Evolutionary conservation across 2,113 vertebrate genomes (phyloP).

Genomic region (Prinia subflava): DNA sequence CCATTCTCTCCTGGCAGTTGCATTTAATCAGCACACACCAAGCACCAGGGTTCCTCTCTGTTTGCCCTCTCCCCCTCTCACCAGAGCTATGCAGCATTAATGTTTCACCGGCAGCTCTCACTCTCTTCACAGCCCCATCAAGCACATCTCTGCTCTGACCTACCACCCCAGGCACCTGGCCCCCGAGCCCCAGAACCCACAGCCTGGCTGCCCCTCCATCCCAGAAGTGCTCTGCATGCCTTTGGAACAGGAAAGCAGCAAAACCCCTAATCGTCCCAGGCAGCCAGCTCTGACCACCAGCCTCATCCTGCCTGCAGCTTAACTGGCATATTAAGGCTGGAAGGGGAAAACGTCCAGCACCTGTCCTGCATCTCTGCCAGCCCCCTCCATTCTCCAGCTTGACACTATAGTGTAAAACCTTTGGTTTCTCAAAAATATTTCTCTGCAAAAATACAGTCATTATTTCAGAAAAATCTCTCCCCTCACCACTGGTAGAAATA

Average conservation of each 20-base stretch:
- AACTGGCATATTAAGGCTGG: neutral
- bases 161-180: neutral
- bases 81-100: neutral
- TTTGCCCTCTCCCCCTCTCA: neutral
- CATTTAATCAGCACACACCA: neutral
- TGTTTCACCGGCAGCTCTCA: neutral
- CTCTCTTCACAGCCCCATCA: neutral
- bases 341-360: neutral
- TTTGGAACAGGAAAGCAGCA: neutral
- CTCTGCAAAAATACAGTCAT: slow-evolving; percentile 19
- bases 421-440: neutral
- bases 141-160: neutral
- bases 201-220: neutral
- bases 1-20: neutral
- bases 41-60: neutral
- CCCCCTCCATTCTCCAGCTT: neutral
- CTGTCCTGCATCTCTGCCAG: neutral
- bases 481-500: slow-evolving; percentile 18
- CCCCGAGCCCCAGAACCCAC: neutral
- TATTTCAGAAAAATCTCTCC: slow-evolving; percentile 37
- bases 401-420: neutral
- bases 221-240: neutral
- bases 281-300: neutral
- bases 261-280: fast-evolving
- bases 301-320: slow-evolving; percentile 24